Base-by-base conservation (phyloP, 2,113 vertebrate genomes). In the Hydropotes inermis region DNA sequence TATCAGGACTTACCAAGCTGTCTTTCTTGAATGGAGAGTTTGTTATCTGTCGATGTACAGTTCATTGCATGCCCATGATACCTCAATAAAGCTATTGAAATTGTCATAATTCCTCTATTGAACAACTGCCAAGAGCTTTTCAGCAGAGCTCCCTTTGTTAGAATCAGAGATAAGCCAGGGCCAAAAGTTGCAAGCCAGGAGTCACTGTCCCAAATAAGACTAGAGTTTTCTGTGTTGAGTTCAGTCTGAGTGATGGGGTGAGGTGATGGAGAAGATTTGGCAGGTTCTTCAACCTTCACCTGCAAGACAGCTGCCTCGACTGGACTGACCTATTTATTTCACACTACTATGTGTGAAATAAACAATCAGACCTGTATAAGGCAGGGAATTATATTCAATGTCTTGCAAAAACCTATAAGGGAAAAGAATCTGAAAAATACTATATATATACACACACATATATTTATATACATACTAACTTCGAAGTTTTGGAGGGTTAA, bases 81-180 rank as follows among this genome's bases (percentile, higher is more conserved):
- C 43, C 36, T 54, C 54, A 58, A 33, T 50, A 88, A 84, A 95
- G 30, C 84, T 55, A 81, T 84, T 86, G 78, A 60, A 43, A 52
- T 91, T 78, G 76, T 50, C 30, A 27, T 89, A 57, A 81, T 90
- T 70, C 27, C 60, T 86, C 93, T 39, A 3, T 81, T 27, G 47
- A 92, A 74, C 39, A n/a, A 17, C 67, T 17, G 43, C 96, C 91
- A 94, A 89, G 89, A 79, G n/a, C 50, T 78, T 86, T 94, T 81
- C 95, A 88, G 54, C 93, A 93, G 95, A 96, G 43, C 64, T 92
- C 55, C n/a, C 55, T 79, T 55, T 79, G 88, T 95, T 95, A 86
- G 54, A 78, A 70, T 78, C 55, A 64, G 87, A 95, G 97, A 97
- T 96, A 96, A 96, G 93, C 33, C 9, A 0, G 33, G 45, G 94